A percentile compares a stretch with the other conserved stretches of the same genome.
Evolutionary conservation across 2,113 vertebrate species (phyloP).

Genomic region (Calypte anna): DNA sequence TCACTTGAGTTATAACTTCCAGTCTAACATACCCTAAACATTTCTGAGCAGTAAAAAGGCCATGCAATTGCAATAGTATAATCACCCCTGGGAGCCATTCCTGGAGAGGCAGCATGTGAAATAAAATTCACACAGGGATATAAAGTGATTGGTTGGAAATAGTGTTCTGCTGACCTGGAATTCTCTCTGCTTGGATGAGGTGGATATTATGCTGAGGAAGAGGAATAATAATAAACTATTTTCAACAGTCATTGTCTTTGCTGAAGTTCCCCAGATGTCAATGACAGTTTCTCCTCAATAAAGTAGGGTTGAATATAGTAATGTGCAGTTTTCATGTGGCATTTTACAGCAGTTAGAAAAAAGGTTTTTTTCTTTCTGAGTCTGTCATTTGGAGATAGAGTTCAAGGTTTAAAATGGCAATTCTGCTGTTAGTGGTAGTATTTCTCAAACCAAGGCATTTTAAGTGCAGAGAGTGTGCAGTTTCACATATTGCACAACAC

Average conservation of each 20-base stretch:
- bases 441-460: not conserved
- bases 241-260: slow-evolving; percentile 4
- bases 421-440: not conserved
- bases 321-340: not conserved
- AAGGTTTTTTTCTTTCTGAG: not conserved
- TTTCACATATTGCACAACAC: not conserved
- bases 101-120: slow-evolving; percentile 6
- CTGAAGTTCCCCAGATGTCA: slow-evolving; percentile 47
- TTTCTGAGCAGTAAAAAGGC: slow-evolving; percentile 32
- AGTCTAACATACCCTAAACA: slow-evolving; percentile 14
- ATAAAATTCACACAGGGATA: slow-evolving; percentile 5
- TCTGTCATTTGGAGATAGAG: not conserved
- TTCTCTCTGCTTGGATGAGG: slow-evolving; percentile 7
- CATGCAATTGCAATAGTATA: slow-evolving; percentile 3
- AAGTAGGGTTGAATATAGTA: not conserved
- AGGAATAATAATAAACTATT: slow-evolving; percentile 20
- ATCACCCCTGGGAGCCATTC: slow-evolving; percentile 4
- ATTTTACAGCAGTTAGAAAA: not conserved
- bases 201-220: not conserved
- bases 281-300: not conserved
- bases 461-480: not conserved
- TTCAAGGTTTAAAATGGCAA: not conserved
- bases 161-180: slow-evolving; percentile 35
- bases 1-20: slow-evolving; percentile 40
- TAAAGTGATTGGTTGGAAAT: slow-evolving; percentile 28